phyloP scores from a whole-genome alignment of 2,888 invertebrate species.

The Ryuthela nishihirai region DNA sequence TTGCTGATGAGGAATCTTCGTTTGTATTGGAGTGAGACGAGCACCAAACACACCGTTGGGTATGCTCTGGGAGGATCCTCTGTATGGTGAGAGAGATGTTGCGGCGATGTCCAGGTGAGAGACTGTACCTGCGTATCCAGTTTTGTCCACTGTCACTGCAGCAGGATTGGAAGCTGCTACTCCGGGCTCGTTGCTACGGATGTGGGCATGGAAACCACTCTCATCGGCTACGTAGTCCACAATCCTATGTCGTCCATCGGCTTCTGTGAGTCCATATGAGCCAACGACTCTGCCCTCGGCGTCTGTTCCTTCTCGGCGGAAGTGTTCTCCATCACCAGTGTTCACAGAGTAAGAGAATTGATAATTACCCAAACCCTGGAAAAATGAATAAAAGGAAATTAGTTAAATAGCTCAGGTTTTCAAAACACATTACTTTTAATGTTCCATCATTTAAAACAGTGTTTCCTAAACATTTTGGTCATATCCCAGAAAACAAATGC shows the following conservation, averaged over 20 bases:
- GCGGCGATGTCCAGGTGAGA: too few relatives aligned
- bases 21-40: too few relatives aligned
- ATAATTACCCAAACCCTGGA: slow-evolving; percentile 28
- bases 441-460: too few relatives aligned
- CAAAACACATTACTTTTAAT: too few relatives aligned
- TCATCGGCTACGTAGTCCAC: slow-evolving; percentile 31
- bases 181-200: slow-evolving; percentile 28
- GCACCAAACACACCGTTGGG: too few relatives aligned
- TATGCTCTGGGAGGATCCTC: too few relatives aligned
- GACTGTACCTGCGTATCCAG: too few relatives aligned
- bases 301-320: slow-evolving; percentile 26
- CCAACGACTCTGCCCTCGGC: slow-evolving; percentile 19
- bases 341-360: slow-evolving; percentile 20
- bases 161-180: slow-evolving; percentile 14
- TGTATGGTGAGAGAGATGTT: too few relatives aligned
- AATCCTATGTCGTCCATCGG: slow-evolving; percentile 19
- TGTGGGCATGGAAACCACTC: slow-evolving; percentile 19
- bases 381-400: neutral
- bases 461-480: too few relatives aligned
- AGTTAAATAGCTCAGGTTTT: too few relatives aligned
- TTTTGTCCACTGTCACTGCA: slow-evolving; percentile 1
- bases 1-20: too few relatives aligned
- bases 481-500: too few relatives aligned
- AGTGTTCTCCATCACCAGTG: slow-evolving; percentile 27
- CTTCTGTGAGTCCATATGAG: slow-evolving; percentile 22